Conservation (phyloP, 2,797 vertebrate genomes). For the Eulemur albifrons region DNA sequence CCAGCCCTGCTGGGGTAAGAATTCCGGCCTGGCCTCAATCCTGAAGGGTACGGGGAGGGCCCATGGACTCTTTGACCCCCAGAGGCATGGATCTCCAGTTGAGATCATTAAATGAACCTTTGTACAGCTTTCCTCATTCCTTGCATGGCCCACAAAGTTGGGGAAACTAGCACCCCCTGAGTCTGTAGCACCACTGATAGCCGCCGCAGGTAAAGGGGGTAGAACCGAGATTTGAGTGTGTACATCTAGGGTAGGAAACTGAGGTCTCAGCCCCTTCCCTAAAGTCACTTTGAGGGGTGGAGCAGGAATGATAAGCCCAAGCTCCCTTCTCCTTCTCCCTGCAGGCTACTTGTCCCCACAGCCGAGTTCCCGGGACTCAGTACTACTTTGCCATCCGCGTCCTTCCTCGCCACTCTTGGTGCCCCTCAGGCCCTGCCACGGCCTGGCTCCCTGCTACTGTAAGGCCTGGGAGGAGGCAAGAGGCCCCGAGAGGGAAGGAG, state of each 20-base stretch:
- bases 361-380: neutral
- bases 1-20: conserved; percentile 74
- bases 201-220: neutral
- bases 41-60: neutral
- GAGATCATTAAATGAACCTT: neutral
- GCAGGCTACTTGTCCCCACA: conserved; percentile 15
- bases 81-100: neutral
- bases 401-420: conserved; percentile 26
- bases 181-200: neutral
- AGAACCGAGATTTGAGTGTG: neutral
- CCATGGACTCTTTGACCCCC: neutral
- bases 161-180: neutral
- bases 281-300: neutral
- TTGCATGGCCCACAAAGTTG: neutral
- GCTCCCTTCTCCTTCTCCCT: neutral
- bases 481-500: neutral
- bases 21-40: neutral
- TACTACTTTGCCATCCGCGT: neutral
- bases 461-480: conserved; percentile 31
- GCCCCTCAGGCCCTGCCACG: neutral
- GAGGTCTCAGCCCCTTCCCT: neutral
- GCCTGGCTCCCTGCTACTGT: neutral
- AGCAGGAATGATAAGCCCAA: neutral
- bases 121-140: neutral
- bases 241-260: neutral